Evolutionary conservation across 1,140 invertebrate genomes (phyloP), one percentile per base, ranked within the genome.

Genomic region (Drosophila simulans): DNA sequence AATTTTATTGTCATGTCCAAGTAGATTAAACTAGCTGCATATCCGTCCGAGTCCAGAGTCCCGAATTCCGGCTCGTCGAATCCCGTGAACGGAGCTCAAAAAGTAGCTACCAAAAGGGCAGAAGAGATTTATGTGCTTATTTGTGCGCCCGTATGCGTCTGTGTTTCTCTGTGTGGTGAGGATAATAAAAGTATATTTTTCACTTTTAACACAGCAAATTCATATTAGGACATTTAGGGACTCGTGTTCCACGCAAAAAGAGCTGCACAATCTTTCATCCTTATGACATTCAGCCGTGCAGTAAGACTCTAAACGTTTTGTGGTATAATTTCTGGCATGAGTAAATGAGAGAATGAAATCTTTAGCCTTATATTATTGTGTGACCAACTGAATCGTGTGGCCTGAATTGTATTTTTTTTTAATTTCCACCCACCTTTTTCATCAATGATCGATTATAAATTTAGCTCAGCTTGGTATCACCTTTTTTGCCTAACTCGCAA

Each of bases 1-100:
- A 89, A 89, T 89, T 89, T 89, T 89, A 89, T 89, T 89, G 84
- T 89, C 84, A 89, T 89, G 84, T 89, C 80, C 84, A 89, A 89
- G 84, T 89, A 89, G 84, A 89, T 89, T 89, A 89, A 89, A 89
- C 84, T 89, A 89, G 84, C 84, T 89, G 77, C 83, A 88, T 82
- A 65, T 69, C 62, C 64, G 37, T 63, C 53, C 60, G 43, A 53
- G 37, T 48, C 71, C 49, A 39, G 35, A 46, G 48, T 31, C 52
- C 58, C 46, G 39, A 51, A 59, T 48, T 54, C 13, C 25, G 48
- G 40, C 52, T 55, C 55, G 39, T 48, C 43, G 52, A 60, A 37
- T 56, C 60, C 64, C 58, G 22, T 46, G 74, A 55, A 51, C 59
- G 51, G 45, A 52, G 64, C 82, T 51, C 82, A 70, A 64, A 89